Percentiles rank a stretch among this genome's conserved stretches.
These are phyloP conservation scores for Hypercompe scribonia DNA, from an alignment of 2,888 invertebrate species.

Conservation along the genomic window DNA sequence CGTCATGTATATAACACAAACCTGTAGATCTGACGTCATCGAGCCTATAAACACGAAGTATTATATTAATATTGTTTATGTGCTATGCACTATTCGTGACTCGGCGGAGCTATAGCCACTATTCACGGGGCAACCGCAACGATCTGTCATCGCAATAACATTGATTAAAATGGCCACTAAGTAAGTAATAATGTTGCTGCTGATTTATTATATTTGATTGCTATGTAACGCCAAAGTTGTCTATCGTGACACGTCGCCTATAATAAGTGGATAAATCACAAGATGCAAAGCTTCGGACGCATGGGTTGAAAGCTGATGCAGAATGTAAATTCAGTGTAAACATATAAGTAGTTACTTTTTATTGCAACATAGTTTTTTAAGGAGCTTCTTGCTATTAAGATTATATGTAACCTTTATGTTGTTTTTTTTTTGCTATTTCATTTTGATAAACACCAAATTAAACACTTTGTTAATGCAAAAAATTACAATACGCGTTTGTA, in stretches of 20 bases:
- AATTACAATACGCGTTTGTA: neutral
- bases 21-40: slow-evolving; percentile 42
- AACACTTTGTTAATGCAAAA: no score
- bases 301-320: slow-evolving; percentile 23
- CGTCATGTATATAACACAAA: slow-evolving; percentile 16
- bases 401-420: neutral
- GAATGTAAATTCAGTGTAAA: neutral
- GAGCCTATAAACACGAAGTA: slow-evolving; percentile 34
- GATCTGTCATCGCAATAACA: slow-evolving; percentile 73
- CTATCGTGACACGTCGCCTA: slow-evolving; percentile 40
- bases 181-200: slow-evolving; percentile 71
- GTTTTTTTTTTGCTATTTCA: neutral
- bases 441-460: neutral
- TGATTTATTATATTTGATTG: slow-evolving; percentile 75
- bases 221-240: slow-evolving; percentile 61
- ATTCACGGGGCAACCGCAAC: slow-evolving; percentile 60
- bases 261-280: slow-evolving; percentile 47
- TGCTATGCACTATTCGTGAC: slow-evolving; percentile 46
- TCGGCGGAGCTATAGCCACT: slow-evolving; percentile 48
- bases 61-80: slow-evolving; percentile 31
- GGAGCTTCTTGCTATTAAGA: neutral
- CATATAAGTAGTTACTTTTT: neutral
- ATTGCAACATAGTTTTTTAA: neutral
- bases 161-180: slow-evolving; percentile 78
- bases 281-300: slow-evolving; percentile 18